A percentile compares a stretch with the other conserved stretches of the same genome.
These are phyloP conservation scores for Anseranas semipalmata DNA, from an alignment of 2,113 vertebrate species.

Conservation along the genomic window DNA sequence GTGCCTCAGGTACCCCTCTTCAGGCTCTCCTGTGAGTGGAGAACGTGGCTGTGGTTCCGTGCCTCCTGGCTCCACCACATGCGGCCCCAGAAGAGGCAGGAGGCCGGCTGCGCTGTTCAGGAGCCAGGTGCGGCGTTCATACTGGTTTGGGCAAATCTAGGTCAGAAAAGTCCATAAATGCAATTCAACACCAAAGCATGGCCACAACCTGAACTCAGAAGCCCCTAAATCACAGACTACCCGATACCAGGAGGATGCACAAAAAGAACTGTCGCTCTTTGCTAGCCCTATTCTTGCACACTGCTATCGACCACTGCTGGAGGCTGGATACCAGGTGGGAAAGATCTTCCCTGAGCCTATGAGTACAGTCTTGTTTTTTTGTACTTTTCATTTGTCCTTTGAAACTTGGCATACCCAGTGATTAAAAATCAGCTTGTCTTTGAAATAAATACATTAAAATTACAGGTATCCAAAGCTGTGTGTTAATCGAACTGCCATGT, in stretches of 20 bases:
- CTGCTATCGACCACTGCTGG: neutral
- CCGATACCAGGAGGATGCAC: neutral
- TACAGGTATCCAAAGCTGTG: neutral
- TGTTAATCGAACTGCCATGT: neutral
- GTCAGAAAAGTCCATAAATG: neutral
- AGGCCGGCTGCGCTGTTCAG: neutral
- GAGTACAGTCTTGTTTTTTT: neutral
- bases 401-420: neutral
- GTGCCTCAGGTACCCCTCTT: neutral
- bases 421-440: neutral
- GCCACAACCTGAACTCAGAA: neutral
- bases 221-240: neutral
- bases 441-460: neutral
- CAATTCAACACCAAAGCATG: neutral
- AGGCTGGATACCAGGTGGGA: neutral
- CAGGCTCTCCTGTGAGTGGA: no score
- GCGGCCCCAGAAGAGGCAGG: neutral
- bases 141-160: neutral
- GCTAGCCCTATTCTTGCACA: neutral
- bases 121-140: neutral
- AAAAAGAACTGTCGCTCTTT: neutral
- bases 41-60: neutral
- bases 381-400: neutral
- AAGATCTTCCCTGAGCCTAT: neutral
- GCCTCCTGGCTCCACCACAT: neutral